Conservation (phyloP, 1,140 invertebrate species). For the Dendrolimus punctatus region DNA sequence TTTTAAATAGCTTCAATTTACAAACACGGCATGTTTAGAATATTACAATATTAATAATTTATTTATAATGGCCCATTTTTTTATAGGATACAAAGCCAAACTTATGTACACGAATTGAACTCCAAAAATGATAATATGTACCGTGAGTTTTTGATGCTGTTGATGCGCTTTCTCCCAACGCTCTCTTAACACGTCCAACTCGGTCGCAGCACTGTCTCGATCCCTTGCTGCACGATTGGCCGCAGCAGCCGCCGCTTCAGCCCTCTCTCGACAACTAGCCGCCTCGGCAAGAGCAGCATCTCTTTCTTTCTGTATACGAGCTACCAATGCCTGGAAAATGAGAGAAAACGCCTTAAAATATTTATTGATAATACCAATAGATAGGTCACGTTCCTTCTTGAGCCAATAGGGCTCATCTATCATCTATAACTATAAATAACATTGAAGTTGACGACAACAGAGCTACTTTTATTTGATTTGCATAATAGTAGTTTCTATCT, state of each 20-base stretch:
- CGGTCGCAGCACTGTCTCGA: constrained; percentile 85
- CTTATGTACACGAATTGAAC: no score
- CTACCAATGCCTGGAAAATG: constrained; percentile 66
- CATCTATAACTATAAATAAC: no score
- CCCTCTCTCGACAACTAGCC: constrained; percentile 84
- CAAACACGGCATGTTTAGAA: no score
- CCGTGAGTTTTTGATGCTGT: constrained; percentile 87
- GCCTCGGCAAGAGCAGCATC: constrained; percentile 86
- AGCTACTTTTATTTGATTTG: no score
- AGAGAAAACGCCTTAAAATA: constrained; percentile 2
- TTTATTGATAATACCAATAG: neutral
- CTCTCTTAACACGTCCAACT: constrained; percentile 89
- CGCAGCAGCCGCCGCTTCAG: constrained; percentile 85
- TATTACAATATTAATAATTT: no score
- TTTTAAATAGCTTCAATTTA: no score
- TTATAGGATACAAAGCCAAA: no score
- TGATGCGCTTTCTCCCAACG: constrained; percentile 90
- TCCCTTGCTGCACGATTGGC: constrained; percentile 88
- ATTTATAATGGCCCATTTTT: no score
- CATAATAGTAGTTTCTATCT: no score
- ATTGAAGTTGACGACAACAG: no score
- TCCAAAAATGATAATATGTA: constrained; percentile 27
- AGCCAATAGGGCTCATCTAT: no score
- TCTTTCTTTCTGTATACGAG: constrained; percentile 89
- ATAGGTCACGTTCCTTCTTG: no score